Conservation (phyloP, 2,113 vertebrate species). For the Pampusana beccarii region DNA sequence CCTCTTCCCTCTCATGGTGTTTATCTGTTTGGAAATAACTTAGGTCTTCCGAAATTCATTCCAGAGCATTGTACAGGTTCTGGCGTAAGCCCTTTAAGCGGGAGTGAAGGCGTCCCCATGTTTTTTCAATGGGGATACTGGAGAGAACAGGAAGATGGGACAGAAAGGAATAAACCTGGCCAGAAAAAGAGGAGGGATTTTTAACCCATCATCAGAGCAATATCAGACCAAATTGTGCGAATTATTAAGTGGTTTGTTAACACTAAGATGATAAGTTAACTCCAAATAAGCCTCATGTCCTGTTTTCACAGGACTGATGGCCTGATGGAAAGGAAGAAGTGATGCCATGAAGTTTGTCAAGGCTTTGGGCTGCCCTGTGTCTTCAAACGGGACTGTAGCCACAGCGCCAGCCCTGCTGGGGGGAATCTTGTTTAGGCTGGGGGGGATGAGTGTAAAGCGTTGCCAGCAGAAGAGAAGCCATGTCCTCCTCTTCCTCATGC, state of each 20-base stretch:
- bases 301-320: neutral
- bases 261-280: neutral
- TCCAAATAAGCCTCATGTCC: neutral
- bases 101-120: conserved; percentile 73
- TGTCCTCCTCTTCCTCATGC: neutral
- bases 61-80: conserved; percentile 76
- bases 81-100: conserved; percentile 72
- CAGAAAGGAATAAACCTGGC: neutral
- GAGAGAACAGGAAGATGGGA: neutral
- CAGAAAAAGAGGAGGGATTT: neutral
- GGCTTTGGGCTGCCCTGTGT: neutral
- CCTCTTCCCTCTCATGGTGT: conserved; percentile 30
- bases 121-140: too few relatives aligned
- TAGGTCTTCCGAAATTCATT: conserved; percentile 83
- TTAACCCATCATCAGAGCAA: neutral
- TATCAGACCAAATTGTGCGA: neutral
- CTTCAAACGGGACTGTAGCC: neutral
- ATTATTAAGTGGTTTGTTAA: neutral
- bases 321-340: neutral
- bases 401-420: neutral
- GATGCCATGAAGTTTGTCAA: neutral
- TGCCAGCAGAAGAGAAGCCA: neutral
- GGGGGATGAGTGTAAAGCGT: neutral
- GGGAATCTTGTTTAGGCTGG: neutral
- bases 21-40: conserved; percentile 84